Conservation (phyloP, 2,113 vertebrate species). For the Puntigrus tetrazona region DNA sequence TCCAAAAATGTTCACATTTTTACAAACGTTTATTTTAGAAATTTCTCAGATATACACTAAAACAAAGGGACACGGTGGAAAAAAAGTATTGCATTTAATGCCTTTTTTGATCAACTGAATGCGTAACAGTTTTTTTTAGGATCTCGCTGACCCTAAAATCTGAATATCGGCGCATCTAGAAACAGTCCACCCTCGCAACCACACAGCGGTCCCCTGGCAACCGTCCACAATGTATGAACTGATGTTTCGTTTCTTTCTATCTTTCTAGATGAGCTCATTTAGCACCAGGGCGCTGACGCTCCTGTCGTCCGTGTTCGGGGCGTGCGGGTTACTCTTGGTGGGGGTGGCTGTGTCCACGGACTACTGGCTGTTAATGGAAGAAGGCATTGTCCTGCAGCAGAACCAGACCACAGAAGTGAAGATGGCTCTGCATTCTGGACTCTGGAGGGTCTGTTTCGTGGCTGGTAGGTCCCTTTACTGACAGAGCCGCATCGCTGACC, state of each 20-base stretch:
- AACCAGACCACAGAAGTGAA: slow-evolving; percentile 90
- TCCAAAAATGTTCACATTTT: no score
- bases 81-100: no score
- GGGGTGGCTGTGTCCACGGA: slow-evolving; percentile 89
- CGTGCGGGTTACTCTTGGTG: slow-evolving; percentile 84
- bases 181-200: neutral
- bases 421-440: slow-evolving; percentile 88
- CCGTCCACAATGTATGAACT: neutral
- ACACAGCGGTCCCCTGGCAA: neutral
- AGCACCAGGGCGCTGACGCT: slow-evolving; percentile 87
- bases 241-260: neutral
- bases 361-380: slow-evolving; percentile 92
- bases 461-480: slow-evolving; percentile 72
- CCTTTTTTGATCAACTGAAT: no score
- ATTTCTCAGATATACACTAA: no score
- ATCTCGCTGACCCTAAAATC: neutral
- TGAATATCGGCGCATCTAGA: neutral
- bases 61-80: no score
- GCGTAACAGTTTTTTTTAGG: neutral
- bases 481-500: neutral
- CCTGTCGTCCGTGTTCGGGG: slow-evolving; percentile 86
- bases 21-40: no score
- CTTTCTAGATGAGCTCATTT: slow-evolving; percentile 83
- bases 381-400: slow-evolving; percentile 85
- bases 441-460: slow-evolving; percentile 91